Percentiles rank a stretch among this genome's conserved stretches.
phyloP scores from a whole-genome alignment of 1,140 invertebrate species.

The Drosophila asahinai region DNA sequence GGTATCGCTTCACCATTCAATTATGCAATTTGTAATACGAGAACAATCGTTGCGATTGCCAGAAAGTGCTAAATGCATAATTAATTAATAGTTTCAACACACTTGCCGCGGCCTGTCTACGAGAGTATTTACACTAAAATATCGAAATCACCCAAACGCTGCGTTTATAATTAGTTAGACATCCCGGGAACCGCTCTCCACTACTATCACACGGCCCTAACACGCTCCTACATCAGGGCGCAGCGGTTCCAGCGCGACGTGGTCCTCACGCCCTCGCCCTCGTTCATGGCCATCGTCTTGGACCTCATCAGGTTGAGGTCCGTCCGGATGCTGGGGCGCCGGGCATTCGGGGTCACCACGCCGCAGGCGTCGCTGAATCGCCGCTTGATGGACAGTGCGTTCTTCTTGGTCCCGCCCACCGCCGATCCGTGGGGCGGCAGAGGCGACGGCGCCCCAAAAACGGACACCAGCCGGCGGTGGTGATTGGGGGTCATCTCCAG shows the following conservation, averaged over 20 bases:
- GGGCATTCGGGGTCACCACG: slow-evolving; percentile 92
- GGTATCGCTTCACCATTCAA: slow-evolving; percentile 24
- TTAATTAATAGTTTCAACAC: slow-evolving; percentile 39
- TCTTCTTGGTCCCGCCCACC: slow-evolving; percentile 89
- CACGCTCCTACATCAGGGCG: slow-evolving; percentile 61
- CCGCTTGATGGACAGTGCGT: slow-evolving; percentile 91
- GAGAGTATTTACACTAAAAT: slow-evolving; percentile 65
- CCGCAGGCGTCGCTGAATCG: slow-evolving; percentile 93
- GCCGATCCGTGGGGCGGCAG: slow-evolving; percentile 88
- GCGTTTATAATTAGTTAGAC: slow-evolving; percentile 71
- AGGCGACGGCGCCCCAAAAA: slow-evolving; percentile 90
- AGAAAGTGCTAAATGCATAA: slow-evolving; percentile 51
- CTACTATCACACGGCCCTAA: slow-evolving; percentile 70
- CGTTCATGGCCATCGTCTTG: slow-evolving; percentile 90
- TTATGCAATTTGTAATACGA: slow-evolving; percentile 39
- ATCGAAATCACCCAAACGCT: slow-evolving; percentile 79
- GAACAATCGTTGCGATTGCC: slow-evolving; percentile 19
- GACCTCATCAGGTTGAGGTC: slow-evolving; percentile 94
- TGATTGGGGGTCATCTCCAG: slow-evolving; percentile 95
- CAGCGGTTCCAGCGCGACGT: slow-evolving; percentile 76
- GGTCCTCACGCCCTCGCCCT: slow-evolving; percentile 86
- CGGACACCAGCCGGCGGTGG: slow-evolving; percentile 90
- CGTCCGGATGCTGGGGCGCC: slow-evolving; percentile 93
- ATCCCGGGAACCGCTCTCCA: slow-evolving; percentile 25
- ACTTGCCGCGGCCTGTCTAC: slow-evolving; percentile 30